Evolutionary conservation across 2,797 vertebrate species (phyloP), one percentile per base, ranked within the genome.

Genomic region (Garrulus glandarius): DNA sequence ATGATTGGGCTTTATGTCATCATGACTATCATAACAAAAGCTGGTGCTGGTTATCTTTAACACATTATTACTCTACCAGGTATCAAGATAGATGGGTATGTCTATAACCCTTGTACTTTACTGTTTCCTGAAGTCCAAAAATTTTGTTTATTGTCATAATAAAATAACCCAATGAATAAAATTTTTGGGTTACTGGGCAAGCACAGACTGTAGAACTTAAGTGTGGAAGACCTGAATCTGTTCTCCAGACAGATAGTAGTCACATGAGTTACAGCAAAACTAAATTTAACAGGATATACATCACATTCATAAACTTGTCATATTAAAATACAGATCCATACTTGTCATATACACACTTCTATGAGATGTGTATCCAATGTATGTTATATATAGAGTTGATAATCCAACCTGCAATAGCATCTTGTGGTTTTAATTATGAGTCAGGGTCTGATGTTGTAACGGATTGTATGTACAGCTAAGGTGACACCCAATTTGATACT

Each of bases 11-110:
- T 96, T 96, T 75, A 91, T 74, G 77, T 80, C 92, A 94, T 59
- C 43, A 52, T 50, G 67, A 87, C 78, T 91, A 93, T 95, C 84
- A 90, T 88, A 96, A 95, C 57, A 95, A 61, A 96, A 87, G 92
- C 75, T 85, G 61, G 88, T 92, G 88, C 56, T 94, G 15, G 52
- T 86, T 94, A 70, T 93, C 83, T 83, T 95, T 82, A 92, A 82
- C 41, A 75, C 24, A 55, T 59, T 78, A 50, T 89, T 96, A 89
- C 34, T 91, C 79, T 59, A 61, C 50, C 49, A 94, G 78, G 89
- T 93, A 95, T 19, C 12, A 69, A 87, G 77, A 86, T 15, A 61
- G n/a, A 84, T 59, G 12, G 39, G 4, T 82, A 65, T 70, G 41
- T 56, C 78, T 80, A 30, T 49, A 84, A 52, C 8, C 37, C 34